Evolutionary conservation across 2,888 invertebrate genomes (phyloP).

Genomic region (Antheraea assamensis): DNA sequence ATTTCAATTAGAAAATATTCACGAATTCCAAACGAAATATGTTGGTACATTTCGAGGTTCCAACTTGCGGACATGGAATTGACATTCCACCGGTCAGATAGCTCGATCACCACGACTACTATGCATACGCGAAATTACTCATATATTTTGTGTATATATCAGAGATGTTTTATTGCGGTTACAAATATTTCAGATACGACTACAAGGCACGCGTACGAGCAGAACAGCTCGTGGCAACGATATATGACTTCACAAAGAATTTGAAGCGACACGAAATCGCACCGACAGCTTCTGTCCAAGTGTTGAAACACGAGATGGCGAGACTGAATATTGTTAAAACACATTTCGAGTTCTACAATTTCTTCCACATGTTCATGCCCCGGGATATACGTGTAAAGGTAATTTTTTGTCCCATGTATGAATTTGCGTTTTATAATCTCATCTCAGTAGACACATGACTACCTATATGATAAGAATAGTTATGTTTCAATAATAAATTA

Average conservation of each 20-base stretch:
- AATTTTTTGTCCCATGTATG: not conserved
- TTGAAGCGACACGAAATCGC: slow-evolving; percentile 45
- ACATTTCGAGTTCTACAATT: slow-evolving; percentile 69
- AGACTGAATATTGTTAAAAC: slow-evolving; percentile 58
- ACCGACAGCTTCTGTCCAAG: slow-evolving; percentile 41
- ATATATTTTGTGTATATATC: not conserved
- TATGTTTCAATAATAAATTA: too few relatives aligned
- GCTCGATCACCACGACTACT: not conserved
- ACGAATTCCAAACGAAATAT: too few relatives aligned
- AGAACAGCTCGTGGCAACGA: slow-evolving; percentile 59
- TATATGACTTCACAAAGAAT: slow-evolving; percentile 58
- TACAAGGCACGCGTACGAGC: slow-evolving; percentile 69
- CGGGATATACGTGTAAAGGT: slow-evolving; percentile 69
- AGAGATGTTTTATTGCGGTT: not conserved
- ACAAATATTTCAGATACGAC: slow-evolving; percentile 54
- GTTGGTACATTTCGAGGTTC: too few relatives aligned
- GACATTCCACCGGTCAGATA: too few relatives aligned
- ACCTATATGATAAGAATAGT: too few relatives aligned
- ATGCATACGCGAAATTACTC: too few relatives aligned
- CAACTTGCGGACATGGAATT: too few relatives aligned
- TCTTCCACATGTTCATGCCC: slow-evolving; percentile 69
- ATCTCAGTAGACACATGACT: too few relatives aligned
- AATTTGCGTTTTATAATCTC: too few relatives aligned
- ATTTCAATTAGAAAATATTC: too few relatives aligned
- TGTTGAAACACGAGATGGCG: slow-evolving; percentile 65